Evolutionary conservation across 1,140 invertebrate species (phyloP), one percentile per base, ranked within the genome.

Genomic region (Neotoxoptera formosana): DNA sequence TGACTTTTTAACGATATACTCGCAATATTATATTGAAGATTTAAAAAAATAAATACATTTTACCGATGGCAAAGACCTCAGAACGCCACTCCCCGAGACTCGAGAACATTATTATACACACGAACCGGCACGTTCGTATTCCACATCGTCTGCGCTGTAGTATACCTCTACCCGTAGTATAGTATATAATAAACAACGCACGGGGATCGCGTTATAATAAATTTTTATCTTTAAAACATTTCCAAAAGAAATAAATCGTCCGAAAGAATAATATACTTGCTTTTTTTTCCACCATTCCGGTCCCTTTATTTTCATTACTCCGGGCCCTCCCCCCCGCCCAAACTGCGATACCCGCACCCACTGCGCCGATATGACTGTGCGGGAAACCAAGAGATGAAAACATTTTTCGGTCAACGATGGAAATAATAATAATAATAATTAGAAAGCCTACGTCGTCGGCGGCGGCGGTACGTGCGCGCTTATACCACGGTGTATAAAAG

Each of bases 271-370:
- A 48, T 87, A n/a, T 11, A 47, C 30, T 48, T 87, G 30, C 84
- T 87, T 87, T 47, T 41, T 86, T 47, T 87, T 48, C 36, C 0
- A n/a, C 17, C 45, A 45, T 87, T 87, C 25, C 84, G 45, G 86
- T 51, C 45, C n/a, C 47, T 87, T 87, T 87, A 87, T 87, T 87
- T 87, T 87, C 84, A 84, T 84, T 84, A 84, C 83, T 76, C 60
- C 17, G 4, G 11, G 23, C 36, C 8, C 20, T 23, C 83, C 67
- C 67, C 21, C 51, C 51, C 3, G n/a, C 9, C 30, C 30, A n/a
- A n/a, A 34, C 60, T 76, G 30, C n/a, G 60, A 76, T 76, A n/a
- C 60, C n/a, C 60, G 7, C 48, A 76, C 8, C 17, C 17, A 34
- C 30, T 17, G 41, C 41, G 4, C 41, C 41, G 1, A n/a, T n/a